Evolutionary conservation across 1,140 invertebrate genomes (phyloP).

Genomic region (Drosophila chauvacae): DNA sequence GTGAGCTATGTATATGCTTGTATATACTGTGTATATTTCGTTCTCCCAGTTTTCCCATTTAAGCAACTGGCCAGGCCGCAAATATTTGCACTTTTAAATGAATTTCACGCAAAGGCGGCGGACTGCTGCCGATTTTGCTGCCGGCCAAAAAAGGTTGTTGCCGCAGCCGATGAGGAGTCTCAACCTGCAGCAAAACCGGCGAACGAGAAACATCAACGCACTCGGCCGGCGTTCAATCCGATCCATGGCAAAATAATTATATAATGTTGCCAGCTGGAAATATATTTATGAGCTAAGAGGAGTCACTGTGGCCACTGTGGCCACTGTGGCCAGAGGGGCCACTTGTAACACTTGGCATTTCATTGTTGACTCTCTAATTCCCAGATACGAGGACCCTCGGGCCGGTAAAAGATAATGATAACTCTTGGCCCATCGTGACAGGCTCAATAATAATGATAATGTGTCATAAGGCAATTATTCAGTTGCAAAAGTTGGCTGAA

Average conservation of each 20-base stretch:
- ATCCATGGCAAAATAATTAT: slow-evolving; percentile 73
- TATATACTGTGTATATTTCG: slow-evolving; percentile 6
- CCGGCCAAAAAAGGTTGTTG: slow-evolving; percentile 57
- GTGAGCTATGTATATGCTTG: not conserved
- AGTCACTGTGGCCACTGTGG: slow-evolving; percentile 9
- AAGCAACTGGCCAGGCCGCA: slow-evolving; percentile 52
- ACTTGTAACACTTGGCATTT: slow-evolving; percentile 42
- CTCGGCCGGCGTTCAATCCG: slow-evolving; percentile 28
- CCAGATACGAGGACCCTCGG: slow-evolving; percentile 28
- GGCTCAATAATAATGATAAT: slow-evolving; percentile 80
- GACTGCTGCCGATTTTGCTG: slow-evolving; percentile 25
- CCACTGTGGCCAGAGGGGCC: slow-evolving; percentile 14
- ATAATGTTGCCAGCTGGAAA: slow-evolving; percentile 70
- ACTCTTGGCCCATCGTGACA: slow-evolving; percentile 29
- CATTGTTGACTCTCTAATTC: slow-evolving; percentile 57
- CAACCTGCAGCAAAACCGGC: slow-evolving; percentile 37
- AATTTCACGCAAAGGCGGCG: slow-evolving; percentile 54
- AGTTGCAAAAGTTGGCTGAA: slow-evolving; percentile 71
- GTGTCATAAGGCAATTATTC: slow-evolving; percentile 83
- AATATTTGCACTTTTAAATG: slow-evolving; percentile 79
- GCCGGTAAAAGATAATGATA: slow-evolving; percentile 50
- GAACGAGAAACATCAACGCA: slow-evolving; percentile 32
- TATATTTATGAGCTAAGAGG: slow-evolving; percentile 65
- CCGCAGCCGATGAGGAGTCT: slow-evolving; percentile 4
- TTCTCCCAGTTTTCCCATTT: slow-evolving; percentile 45